Conservation (phyloP, 2,888 invertebrate species). For the Cephus runcator region DNA sequence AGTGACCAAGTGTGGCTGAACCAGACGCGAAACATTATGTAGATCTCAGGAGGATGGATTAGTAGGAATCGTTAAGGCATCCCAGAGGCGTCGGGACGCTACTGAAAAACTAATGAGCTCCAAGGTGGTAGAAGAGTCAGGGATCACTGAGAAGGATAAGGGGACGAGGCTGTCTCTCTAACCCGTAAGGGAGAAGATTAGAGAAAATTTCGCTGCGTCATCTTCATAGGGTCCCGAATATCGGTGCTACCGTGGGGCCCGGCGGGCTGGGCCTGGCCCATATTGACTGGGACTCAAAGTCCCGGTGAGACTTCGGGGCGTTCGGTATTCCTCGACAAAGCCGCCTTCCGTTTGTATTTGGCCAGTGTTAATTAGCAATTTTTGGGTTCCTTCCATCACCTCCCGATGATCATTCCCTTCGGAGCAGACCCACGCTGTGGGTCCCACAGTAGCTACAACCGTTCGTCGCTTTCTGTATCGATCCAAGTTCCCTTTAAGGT, state of each 20-base stretch:
- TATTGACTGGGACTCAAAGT: neutral
- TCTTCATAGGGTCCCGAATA: neutral
- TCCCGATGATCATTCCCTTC: neutral
- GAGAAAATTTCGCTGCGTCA: neutral
- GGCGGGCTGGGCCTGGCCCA: no score
- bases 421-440: neutral
- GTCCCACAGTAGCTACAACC: no score
- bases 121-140: neutral
- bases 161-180: neutral
- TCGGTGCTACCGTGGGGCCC: neutral
- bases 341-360: conserved; percentile 18
- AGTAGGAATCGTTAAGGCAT: neutral
- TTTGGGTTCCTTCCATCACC: conserved; percentile 6
- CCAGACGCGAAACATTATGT: neutral
- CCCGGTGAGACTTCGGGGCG: neutral
- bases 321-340: conserved; percentile 9
- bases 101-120: neutral
- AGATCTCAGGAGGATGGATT: neutral
- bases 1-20: no score
- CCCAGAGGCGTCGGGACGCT: neutral
- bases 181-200: neutral
- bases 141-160: neutral
- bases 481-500: neutral
- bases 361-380: conserved; percentile 20
- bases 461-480: neutral